Base-by-base conservation (phyloP, 2,888 invertebrate species). In the Hymenopus coronatus region DNA sequence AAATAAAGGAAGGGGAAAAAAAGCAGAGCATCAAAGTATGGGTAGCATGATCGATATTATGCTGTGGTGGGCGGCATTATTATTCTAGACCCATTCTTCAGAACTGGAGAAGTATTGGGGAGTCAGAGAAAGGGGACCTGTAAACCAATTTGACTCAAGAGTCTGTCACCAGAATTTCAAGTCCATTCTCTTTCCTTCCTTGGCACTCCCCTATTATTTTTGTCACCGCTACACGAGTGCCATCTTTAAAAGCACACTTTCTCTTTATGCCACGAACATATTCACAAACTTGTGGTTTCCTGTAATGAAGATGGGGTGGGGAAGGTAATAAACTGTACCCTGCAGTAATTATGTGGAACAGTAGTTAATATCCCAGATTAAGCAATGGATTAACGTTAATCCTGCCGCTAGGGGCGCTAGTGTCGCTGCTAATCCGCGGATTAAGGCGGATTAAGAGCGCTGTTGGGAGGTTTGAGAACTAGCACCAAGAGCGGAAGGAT, bases 131-230 rank as follows among this genome's bases (percentile, higher is more conserved):
- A 82, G 83, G 70, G 28, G 46, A 85, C 46, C 89, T 87, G 90
- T 90, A 90, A 90, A 90, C 90, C 90, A 90, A 90, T 90, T 90
- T 90, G 89, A 90, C 83, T 89, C 88, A 85, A 90, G 90, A 89
- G 90, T 90, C 89, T 90, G 90, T 89, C 90, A 86, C 87, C 89
- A 88, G 90, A 89, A 90, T 90, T 89, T 88, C 90, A 90, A 90
- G 89, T 87, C 87, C 87, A 82, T 87, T 81, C 82, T 28, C 82
- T 25, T 54, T 25, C 25, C 54, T 70, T 9, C n/a, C 25, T 82
- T 30, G 33, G 20, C 54, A 70, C 81, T 20, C 87, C 7, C 46
- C 82, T 70, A 70, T 70, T 70, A 54, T 54, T 84, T 88, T 84
- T 81, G 54, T 2, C 30, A 30, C 28, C 6, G 20, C 30, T 20